Base-by-base conservation (phyloP, 2,797 vertebrate species). In the Phoeniculus purpureus region DNA sequence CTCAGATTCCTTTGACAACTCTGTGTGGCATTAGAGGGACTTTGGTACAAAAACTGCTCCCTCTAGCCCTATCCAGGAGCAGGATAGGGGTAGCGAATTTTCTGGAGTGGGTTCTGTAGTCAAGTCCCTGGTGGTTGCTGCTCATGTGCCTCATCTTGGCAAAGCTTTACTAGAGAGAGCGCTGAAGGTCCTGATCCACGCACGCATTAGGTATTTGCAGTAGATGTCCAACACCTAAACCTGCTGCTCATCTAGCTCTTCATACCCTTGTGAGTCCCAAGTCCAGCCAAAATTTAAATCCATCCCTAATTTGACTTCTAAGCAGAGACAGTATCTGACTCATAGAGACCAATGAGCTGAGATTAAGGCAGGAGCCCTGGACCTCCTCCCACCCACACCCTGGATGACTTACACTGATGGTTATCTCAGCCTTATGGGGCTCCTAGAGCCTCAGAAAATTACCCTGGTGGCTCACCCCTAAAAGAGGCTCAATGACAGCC, bases 341-440 rank as follows among this genome's bases (percentile, higher is more conserved):
- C 92, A 94, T 25, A 37, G 61, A 40, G 85, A 26, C 66, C 73
- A 88, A 52, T 13, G 16, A 45, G 64, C 62, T 58, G 45, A 87
- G 66, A 94, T 93, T 54, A 94, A 88, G 77, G 83, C 71, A 87
- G 74, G 48, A 88, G 61, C 55, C 68, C 60, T 54, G 8, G 73
- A 76, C 67, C 89, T 92, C 91, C 87, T 94, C 91, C 93, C 91
- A 83, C 78, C 77, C 88, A 92, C 81, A 32, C 78, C 91, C 81
- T 86, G 65, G 29, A 60, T 92, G 87, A 89, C 65, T 87, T 37
- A 62, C 76, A 12, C 65, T 17, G 61, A 94, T 91, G 52, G 50
- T 78, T 80, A 94, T 94, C 94, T 91, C 61, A 2, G 13, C 29
- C 73, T 82, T n/a, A 1, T 21, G 50, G 51, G 27, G 66, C 77